Evolutionary conservation across 2,888 invertebrate species (phyloP), one percentile per base, ranked within the genome.

Genomic region (Balanococcus diminutus): DNA sequence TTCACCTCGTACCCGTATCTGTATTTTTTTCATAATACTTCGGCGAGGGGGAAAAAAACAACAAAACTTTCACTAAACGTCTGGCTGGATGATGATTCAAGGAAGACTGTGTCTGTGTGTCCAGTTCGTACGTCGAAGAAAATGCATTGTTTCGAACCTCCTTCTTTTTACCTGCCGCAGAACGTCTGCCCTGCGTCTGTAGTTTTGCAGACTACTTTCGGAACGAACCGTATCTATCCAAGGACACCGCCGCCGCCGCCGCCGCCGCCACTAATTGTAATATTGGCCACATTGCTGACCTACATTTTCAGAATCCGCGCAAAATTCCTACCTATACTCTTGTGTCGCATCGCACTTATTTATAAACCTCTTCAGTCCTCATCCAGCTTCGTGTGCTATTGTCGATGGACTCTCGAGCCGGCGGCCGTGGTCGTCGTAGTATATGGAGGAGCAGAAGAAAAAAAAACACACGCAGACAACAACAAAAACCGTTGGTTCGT

Each of bases 241-340:
- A 75, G 75, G 75, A 75, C 75, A 32, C 75, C 51, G n/a, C 11
- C 42, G 14, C 11, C 42, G 11, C 51, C 19, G 19, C 51, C 51
- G 51, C 19, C 51, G 51, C 36, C 36, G 36, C 36, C 3, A 25
- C 32, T 75, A 32, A 75, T 75, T 75, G 75, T 75, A 75, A 75
- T 75, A 75, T 75, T 75, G 75, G 75, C 75, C 75, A 75, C 75
- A 75, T 75, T 32, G 75, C 32, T 75, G 75, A 75, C 75, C 75
- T 75, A 75, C 75, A 75, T 75, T n/a, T 75, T 75, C 32, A n/a
- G 51, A 51, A 51, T 51, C 51, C 51, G 75, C 75, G 36, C 31
- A 75, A 75, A 75, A 75, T 75, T 32, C 36, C 19, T 75, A 31
- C 32, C n/a, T 51, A 19, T 5, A 51, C n/a, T 32, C 32, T 75